Percentiles rank a stretch among this genome's conserved stretches.
phyloP scores from a whole-genome alignment of 1,140 invertebrate genomes.

The Drusus annulatus region DNA sequence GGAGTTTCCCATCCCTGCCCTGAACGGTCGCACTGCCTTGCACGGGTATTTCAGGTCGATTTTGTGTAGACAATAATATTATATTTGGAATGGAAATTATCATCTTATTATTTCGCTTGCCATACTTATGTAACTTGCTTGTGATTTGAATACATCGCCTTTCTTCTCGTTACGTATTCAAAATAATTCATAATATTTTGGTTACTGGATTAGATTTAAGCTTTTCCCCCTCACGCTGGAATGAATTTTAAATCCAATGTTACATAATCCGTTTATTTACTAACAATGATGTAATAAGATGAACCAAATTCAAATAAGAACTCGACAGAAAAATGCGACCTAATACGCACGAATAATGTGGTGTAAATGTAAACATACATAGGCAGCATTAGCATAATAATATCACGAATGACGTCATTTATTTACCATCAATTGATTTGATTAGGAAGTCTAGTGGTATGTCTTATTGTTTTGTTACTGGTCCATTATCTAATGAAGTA shows the following conservation, averaged over 20 bases:
- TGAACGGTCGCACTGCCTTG: background rate
- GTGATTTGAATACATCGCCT: background rate
- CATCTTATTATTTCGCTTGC: conserved; percentile 13
- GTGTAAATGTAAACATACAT: conserved; percentile 21
- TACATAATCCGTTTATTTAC: no score
- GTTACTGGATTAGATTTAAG: no score
- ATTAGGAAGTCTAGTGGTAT: conserved; percentile 11
- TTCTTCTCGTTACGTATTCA: background rate
- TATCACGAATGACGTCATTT: conserved; percentile 36
- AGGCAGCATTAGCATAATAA: background rate
- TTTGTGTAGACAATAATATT: background rate
- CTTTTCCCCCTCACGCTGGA: no score
- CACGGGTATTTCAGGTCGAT: conserved; percentile 12
- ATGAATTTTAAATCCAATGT: no score
- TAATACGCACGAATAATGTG: no score
- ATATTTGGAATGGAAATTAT: conserved; percentile 21
- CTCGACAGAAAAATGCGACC: no score
- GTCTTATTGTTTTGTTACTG: conserved; percentile 32
- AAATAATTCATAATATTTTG: no score
- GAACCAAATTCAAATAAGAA: no score
- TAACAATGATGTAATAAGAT: no score
- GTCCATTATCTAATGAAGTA: conserved; percentile 14
- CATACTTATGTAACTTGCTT: conserved; percentile 33
- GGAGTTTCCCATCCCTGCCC: background rate
- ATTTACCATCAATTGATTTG: conserved; percentile 40